phyloP scores from a whole-genome alignment of 2,113 vertebrate species.

The Eira barbara region DNA sequence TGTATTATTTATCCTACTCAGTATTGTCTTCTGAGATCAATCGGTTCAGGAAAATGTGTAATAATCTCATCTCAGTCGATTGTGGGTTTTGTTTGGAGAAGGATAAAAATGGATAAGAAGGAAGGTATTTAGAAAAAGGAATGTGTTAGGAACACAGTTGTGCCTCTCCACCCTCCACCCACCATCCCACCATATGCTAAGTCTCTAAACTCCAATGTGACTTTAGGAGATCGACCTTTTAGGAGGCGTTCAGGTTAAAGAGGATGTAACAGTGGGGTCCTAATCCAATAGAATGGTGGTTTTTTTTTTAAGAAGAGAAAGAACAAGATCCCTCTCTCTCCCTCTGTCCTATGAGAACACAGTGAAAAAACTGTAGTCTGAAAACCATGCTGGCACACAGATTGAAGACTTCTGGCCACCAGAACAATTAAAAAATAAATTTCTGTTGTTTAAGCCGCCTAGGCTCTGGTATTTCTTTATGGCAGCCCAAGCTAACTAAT shows the following conservation, averaged over 20 bases:
- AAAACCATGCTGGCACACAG: background rate
- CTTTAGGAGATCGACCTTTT: background rate
- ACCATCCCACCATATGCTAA: background rate
- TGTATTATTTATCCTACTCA: background rate
- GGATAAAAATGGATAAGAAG: background rate
- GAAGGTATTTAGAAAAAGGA: background rate
- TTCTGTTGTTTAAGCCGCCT: background rate
- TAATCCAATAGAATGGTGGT: background rate
- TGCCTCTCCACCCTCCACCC: no score
- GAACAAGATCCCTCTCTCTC: background rate
- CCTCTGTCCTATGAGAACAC: background rate
- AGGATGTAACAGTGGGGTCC: background rate
- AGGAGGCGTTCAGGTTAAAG: background rate
- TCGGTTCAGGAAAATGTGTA: background rate
- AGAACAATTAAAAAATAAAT: background rate
- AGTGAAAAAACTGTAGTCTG: background rate
- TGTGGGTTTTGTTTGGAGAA: background rate
- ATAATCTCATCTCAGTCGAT: background rate
- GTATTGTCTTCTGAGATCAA: background rate
- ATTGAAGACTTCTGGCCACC: background rate
- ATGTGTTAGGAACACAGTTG: background rate
- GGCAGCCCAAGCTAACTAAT: background rate
- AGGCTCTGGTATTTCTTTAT: background rate
- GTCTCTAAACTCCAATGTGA: background rate
- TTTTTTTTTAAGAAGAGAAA: background rate